Evolutionary conservation across 2,888 invertebrate genomes (phyloP).

Genomic region (Drosophila longiperda): DNA sequence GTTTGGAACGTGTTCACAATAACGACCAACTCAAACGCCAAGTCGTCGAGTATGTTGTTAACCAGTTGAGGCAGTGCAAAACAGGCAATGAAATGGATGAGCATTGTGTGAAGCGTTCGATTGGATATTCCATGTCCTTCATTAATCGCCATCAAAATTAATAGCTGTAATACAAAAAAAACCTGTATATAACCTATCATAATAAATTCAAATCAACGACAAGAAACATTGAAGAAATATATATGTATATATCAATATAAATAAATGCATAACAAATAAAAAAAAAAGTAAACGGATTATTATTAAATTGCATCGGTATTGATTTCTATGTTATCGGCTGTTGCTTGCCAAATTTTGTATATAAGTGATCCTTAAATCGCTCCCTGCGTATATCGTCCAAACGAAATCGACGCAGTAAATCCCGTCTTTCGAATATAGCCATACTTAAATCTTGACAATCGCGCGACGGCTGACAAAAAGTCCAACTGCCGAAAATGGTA

Average conservation of each 20-base stretch:
- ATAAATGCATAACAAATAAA: slow-evolving; percentile 16
- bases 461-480: slow-evolving; percentile 80
- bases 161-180: neutral
- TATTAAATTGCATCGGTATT: neutral
- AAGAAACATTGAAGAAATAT: slow-evolving; percentile 5
- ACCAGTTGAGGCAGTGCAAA: slow-evolving; percentile 50
- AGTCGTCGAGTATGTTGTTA: slow-evolving; percentile 48
- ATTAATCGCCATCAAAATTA: slow-evolving; percentile 44
- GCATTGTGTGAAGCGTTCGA: slow-evolving; percentile 63
- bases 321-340: slow-evolving; percentile 13
- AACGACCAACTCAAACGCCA: slow-evolving; percentile 18
- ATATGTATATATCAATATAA: slow-evolving; percentile 35
- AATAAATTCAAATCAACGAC: slow-evolving; percentile 9
- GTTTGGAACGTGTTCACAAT: slow-evolving; percentile 42
- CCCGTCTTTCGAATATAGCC: slow-evolving; percentile 79
- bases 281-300: slow-evolving; percentile 1
- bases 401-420: slow-evolving; percentile 77
- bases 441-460: slow-evolving; percentile 82
- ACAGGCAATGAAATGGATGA: slow-evolving; percentile 45
- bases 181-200: neutral
- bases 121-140: slow-evolving; percentile 65
- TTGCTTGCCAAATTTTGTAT: slow-evolving; percentile 35
- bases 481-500: slow-evolving; percentile 84
- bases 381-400: slow-evolving; percentile 73
- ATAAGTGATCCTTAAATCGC: slow-evolving; percentile 67